Conservation (phyloP, 2,113 vertebrate genomes). For the Scytalopus superciliaris region DNA sequence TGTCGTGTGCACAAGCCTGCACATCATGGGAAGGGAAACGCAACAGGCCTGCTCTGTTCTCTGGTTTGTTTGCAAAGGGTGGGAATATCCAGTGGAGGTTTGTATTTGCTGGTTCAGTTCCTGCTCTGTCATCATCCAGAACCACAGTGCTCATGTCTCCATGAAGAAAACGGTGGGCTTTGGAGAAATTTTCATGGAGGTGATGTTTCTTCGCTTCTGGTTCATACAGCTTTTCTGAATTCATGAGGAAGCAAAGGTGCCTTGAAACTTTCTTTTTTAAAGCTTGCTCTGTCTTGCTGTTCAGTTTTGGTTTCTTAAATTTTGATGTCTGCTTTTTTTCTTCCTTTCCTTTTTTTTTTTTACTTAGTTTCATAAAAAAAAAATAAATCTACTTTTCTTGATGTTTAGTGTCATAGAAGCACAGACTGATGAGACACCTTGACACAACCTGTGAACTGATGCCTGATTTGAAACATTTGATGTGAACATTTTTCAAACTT, state of each 20-base stretch:
- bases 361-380: neutral
- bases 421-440: neutral
- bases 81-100: neutral
- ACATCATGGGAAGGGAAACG: neutral
- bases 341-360: neutral
- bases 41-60: neutral
- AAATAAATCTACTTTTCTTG: neutral
- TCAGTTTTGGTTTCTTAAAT: neutral
- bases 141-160: neutral
- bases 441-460: neutral
- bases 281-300: neutral
- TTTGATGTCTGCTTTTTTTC: neutral
- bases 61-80: neutral
- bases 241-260: neutral
- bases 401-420: neutral
- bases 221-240: neutral
- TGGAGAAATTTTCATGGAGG: neutral
- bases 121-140: neutral
- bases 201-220: neutral
- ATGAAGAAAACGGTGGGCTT: neutral
- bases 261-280: neutral
- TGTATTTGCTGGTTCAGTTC: neutral
- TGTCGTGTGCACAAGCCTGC: accelerated
- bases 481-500: neutral
- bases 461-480: neutral